Evolutionary conservation across 2,888 invertebrate genomes (phyloP).

Genomic region (Drosophila kambysellisi): DNA sequence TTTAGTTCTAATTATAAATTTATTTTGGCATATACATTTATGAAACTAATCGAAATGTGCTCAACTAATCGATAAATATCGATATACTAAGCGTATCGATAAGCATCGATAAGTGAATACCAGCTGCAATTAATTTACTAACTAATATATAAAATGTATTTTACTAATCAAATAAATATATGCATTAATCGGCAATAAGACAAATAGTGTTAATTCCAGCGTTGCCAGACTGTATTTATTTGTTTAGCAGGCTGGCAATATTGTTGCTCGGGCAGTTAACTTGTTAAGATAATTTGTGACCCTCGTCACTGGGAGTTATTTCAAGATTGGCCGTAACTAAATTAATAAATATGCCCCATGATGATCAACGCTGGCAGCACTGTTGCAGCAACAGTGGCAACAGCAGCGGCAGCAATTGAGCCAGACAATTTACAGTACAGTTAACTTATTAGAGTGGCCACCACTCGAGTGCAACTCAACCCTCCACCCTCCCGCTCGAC

Average conservation of each 20-base stretch:
- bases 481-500: background rate
- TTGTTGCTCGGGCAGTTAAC: background rate
- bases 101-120: background rate
- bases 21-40: background rate
- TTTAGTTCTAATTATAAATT: background rate
- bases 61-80: background rate
- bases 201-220: background rate
- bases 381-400: background rate
- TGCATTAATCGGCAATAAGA: background rate
- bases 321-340: constrained; percentile 15
- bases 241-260: background rate
- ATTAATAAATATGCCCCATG: constrained; percentile 48
- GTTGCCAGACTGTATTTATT: background rate
- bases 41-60: background rate
- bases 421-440: constrained; percentile 64
- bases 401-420: constrained; percentile 33
- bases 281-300: background rate
- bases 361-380: constrained; percentile 16
- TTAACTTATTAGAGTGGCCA: constrained; percentile 64
- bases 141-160: background rate
- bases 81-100: background rate
- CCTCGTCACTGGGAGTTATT: constrained; percentile 1
- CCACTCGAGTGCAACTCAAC: constrained; percentile 27
- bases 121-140: background rate
- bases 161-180: background rate